phyloP scores from a whole-genome alignment of 2,888 invertebrate species.

The Amphipoea oculea region DNA sequence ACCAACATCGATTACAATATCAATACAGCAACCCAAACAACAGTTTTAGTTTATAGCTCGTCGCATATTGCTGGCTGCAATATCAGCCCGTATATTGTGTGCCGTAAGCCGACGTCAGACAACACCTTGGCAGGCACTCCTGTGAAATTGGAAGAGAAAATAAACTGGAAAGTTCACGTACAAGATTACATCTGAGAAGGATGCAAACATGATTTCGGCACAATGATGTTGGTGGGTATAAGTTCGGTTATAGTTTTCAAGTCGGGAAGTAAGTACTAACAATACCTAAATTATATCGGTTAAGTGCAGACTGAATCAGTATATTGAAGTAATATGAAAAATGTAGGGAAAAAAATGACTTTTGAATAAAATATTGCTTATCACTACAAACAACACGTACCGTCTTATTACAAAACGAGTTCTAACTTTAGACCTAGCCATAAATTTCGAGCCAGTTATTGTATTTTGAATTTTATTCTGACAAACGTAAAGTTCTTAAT shows the following conservation, averaged over 20 bases:
- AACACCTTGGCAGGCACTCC: slow-evolving; percentile 89
- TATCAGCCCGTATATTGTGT: slow-evolving; percentile 71
- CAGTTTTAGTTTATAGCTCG: slow-evolving; percentile 54
- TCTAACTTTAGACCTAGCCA: too few species aligned
- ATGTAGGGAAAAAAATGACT: neutral
- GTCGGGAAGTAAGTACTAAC: neutral
- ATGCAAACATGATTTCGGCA: slow-evolving; percentile 83
- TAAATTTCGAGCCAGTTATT: too few species aligned
- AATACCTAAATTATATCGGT: neutral
- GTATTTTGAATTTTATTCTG: too few species aligned
- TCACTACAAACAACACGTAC: neutral
- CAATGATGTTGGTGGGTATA: slow-evolving; percentile 35
- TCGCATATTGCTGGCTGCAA: slow-evolving; percentile 59
- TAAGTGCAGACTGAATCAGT: neutral
- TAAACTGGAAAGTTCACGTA: slow-evolving; percentile 88
- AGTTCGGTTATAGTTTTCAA: slow-evolving; percentile 18
- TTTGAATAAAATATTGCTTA: neutral
- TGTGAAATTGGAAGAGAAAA: slow-evolving; percentile 89
- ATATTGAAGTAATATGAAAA: neutral
- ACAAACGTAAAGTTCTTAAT: too few species aligned
- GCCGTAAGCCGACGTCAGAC: slow-evolving; percentile 84
- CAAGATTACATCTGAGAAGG: slow-evolving; percentile 86
- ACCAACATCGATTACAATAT: slow-evolving; percentile 28
- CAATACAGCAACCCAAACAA: slow-evolving; percentile 35
- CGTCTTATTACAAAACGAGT: too few species aligned